A percentile compares a stretch with the other conserved stretches of the same genome.
Conservation (phyloP, 1,140 invertebrate species). For the Aphaenogaster rudis region DNA sequence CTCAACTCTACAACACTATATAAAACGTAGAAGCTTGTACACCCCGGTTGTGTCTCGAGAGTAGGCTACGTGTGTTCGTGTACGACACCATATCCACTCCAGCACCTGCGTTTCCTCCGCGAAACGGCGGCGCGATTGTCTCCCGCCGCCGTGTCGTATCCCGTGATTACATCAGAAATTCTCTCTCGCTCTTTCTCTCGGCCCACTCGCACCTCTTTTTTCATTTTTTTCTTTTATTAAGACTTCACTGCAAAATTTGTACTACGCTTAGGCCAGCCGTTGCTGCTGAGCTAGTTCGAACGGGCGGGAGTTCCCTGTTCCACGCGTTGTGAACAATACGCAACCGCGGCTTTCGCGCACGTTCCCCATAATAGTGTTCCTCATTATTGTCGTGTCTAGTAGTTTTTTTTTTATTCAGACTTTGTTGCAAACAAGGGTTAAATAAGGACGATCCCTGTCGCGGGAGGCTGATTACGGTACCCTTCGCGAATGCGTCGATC, state of each 20-base stretch:
- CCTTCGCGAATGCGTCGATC: not conserved
- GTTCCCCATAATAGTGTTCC: conserved; percentile 56
- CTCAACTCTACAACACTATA: conserved; percentile 74
- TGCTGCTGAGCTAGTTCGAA: conserved; percentile 67
- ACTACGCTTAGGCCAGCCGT: conserved; percentile 76
- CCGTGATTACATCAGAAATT: conserved; percentile 28
- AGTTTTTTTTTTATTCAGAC: conserved; percentile 67
- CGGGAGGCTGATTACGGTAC: conserved; percentile 7
- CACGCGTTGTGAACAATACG: conserved; percentile 36
- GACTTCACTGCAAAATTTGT: conserved; percentile 74
- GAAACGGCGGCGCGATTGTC: conserved; percentile 45
- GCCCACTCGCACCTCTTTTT: conserved; percentile 33
- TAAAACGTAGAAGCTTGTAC: conserved; percentile 76
- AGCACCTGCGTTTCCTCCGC: conserved; percentile 10
- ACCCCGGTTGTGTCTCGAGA: conserved; percentile 58
- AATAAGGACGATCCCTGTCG: conserved; percentile 15
- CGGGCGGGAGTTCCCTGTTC: conserved; percentile 53
- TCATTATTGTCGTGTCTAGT: conserved; percentile 76
- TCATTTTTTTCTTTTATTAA: conserved; percentile 46
- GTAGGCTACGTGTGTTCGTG: conserved; percentile 48
- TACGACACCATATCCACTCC: conserved; percentile 37
- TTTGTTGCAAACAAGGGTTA: conserved; percentile 58
- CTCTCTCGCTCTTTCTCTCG: conserved; percentile 15
- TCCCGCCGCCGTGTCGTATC: conserved; percentile 1
- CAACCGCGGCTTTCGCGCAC: conserved; percentile 30